A percentile compares a stretch with the other conserved stretches of the same genome.
Evolutionary conservation across 2,113 vertebrate species (phyloP).

Genomic region (Callopanchax toddi): DNA sequence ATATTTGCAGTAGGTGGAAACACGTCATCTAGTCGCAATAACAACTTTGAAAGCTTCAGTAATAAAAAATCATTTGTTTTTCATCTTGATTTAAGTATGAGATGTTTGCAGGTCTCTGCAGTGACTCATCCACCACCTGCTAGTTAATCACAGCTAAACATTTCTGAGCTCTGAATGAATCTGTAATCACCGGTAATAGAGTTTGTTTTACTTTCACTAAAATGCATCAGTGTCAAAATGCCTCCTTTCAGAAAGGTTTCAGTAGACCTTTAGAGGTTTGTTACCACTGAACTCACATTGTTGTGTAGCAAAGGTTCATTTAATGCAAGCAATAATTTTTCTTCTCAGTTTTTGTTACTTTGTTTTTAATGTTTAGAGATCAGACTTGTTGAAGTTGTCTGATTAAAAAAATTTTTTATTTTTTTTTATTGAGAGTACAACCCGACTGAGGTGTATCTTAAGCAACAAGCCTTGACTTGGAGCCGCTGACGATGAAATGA

Average conservation of each 20-base stretch:
- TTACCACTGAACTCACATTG: background rate
- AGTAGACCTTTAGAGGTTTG: background rate
- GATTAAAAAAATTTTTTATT: too few relatives aligned
- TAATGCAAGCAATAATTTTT: too few relatives aligned
- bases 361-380: too few relatives aligned
- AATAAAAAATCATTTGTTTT: slow-evolving; percentile 11
- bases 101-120: background rate
- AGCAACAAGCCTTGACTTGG: too few relatives aligned
- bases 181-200: background rate
- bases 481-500: too few relatives aligned
- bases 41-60: background rate
- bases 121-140: slow-evolving; percentile 27
- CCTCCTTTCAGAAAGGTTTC: background rate
- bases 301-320: too few relatives aligned
- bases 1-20: slow-evolving; percentile 1
- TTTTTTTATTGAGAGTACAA: too few relatives aligned
- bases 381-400: too few relatives aligned
- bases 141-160: slow-evolving; percentile 1
- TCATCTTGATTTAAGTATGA: slow-evolving; percentile 8
- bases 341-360: too few relatives aligned
- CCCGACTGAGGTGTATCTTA: too few relatives aligned
- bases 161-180: background rate
- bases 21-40: slow-evolving; percentile 3
- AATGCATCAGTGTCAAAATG: background rate
- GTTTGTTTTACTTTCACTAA: background rate